A percentile compares a stretch with the other conserved stretches of the same genome.
phyloP scores from a whole-genome alignment of 2,797 vertebrate genomes.

The Cichlasoma orientale region DNA sequence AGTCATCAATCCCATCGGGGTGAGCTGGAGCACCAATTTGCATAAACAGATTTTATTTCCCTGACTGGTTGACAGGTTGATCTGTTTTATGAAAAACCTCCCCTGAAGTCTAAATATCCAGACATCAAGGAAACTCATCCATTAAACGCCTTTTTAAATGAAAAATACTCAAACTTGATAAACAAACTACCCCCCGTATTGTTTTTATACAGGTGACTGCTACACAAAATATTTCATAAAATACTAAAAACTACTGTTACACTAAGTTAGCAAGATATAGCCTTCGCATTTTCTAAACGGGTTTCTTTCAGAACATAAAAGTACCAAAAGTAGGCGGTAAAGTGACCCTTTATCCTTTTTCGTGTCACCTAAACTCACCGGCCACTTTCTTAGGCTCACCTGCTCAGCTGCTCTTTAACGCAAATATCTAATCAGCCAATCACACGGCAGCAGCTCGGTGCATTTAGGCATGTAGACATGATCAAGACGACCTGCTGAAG shows the following conservation, averaged over 20 bases:
- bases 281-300: background rate
- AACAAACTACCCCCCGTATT: rapidly evolving
- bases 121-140: background rate
- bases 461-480: background rate
- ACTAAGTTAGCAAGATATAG: background rate
- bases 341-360: too few species aligned
- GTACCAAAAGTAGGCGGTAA: too few species aligned
- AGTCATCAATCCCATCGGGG: slow-evolving; percentile 27
- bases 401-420: background rate
- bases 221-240: background rate
- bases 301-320: background rate
- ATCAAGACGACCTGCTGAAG: too few species aligned
- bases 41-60: slow-evolving; percentile 32
- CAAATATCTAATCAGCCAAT: background rate
- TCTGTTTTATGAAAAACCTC: slow-evolving; percentile 41
- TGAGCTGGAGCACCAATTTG: slow-evolving; percentile 18
- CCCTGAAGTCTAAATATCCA: slow-evolving; percentile 30
- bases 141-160: slow-evolving; percentile 28
- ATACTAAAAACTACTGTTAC: background rate
- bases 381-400: background rate
- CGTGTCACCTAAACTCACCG: background rate
- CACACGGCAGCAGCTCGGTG: rapidly evolving
- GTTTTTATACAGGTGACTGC: background rate
- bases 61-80: slow-evolving; percentile 25
- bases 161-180: slow-evolving; percentile 22